Evolutionary conservation across 2,797 vertebrate genomes (phyloP).

Genomic region (Xyrichtys novacula): DNA sequence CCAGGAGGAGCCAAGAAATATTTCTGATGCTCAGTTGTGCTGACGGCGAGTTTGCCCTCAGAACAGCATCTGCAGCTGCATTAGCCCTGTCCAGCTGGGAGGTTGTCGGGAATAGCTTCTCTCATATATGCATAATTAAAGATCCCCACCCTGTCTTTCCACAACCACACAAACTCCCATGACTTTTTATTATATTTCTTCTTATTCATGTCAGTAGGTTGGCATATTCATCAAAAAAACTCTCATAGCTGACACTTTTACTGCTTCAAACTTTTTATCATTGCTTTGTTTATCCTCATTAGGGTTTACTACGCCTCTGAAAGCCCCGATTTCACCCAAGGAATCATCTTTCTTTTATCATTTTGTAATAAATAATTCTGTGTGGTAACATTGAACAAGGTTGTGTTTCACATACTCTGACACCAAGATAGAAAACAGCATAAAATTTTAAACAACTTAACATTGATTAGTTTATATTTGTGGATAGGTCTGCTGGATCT

Average conservation of each 20-base stretch:
- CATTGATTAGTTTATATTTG: constrained; percentile 13
- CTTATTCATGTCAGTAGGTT: neutral
- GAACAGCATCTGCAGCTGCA: constrained; percentile 54
- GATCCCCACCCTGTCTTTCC: neutral
- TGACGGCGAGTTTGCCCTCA: constrained; percentile 37
- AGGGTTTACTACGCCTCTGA: constrained; percentile 1
- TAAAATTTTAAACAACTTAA: constrained; percentile 12
- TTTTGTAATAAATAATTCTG: constrained; percentile 6
- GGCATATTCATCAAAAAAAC: constrained; percentile 10
- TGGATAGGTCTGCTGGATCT: constrained; percentile 6
- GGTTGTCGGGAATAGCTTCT: constrained; percentile 58
- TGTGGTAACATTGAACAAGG: neutral
- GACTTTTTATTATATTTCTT: constrained; percentile 5
- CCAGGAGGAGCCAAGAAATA: constrained; percentile 30
- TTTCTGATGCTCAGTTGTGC: constrained; percentile 53
- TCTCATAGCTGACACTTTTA: constrained; percentile 8
- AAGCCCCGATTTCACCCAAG: neutral
- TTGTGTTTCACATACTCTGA: constrained; percentile 23
- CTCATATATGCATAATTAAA: constrained; percentile 65
- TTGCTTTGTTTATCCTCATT: constrained; percentile 18
- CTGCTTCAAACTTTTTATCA: constrained; percentile 5
- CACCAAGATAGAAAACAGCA: constrained; percentile 8
- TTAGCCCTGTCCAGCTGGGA: constrained; percentile 58
- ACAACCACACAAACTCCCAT: constrained; percentile 11
- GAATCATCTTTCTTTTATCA: neutral